A percentile compares a stretch with the other conserved stretches of the same genome.
Evolutionary conservation across 1,140 invertebrate species (phyloP).

Genomic region (Procambarus virginalis): DNA sequence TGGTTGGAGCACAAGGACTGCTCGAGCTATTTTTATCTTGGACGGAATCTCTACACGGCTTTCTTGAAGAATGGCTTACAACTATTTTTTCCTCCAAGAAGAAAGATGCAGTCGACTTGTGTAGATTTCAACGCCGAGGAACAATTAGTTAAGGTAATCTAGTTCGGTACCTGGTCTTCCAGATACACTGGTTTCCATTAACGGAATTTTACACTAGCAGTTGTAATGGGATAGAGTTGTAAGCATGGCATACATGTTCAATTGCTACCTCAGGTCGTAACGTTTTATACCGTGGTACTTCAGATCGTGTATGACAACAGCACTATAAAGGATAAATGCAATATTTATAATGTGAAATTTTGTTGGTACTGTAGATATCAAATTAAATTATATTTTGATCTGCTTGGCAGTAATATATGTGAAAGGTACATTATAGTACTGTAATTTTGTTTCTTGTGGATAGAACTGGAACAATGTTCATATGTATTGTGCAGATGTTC

Average conservation of each 20-base stretch:
- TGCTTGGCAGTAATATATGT: background rate
- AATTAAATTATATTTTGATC: background rate
- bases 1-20: background rate
- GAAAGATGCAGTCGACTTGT: too few relatives aligned
- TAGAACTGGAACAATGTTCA: too few relatives aligned
- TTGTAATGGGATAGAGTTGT: background rate
- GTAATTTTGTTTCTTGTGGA: too few relatives aligned
- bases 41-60: too few relatives aligned
- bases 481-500: too few relatives aligned
- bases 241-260: background rate
- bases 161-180: background rate
- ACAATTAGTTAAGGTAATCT: background rate
- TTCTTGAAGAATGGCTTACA: too few relatives aligned
- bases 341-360: background rate
- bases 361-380: background rate
- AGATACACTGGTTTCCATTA: background rate
- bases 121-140: background rate
- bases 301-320: background rate
- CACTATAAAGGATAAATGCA: background rate
- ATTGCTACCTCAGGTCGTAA: background rate
- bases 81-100: too few relatives aligned
- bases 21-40: too few relatives aligned
- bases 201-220: background rate
- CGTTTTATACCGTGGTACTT: background rate
- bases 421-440: too few relatives aligned